phyloP scores from a whole-genome alignment of 2,797 vertebrate species.

The Diceros bicornis region DNA sequence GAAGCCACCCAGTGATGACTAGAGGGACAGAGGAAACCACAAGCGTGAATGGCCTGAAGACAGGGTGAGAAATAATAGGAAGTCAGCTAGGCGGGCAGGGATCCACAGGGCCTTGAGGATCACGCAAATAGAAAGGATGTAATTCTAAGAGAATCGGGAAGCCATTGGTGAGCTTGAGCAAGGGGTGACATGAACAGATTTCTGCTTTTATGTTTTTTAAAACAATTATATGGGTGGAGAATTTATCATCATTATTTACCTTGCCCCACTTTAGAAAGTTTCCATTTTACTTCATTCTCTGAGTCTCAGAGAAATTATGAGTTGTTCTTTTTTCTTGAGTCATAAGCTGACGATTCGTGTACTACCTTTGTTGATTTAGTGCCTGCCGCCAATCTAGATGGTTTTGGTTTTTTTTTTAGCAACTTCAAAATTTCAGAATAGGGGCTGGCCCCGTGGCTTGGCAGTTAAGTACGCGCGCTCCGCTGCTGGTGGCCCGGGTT shows the following conservation, averaged over 20 bases:
- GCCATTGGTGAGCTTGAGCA: neutral
- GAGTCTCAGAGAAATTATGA: conserved; percentile 15
- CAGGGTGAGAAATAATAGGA: neutral
- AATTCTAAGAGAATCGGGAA: neutral
- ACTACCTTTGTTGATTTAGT: neutral
- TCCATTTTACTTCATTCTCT: conserved; percentile 27
- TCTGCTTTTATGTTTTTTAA: neutral
- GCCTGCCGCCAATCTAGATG: conserved; percentile 5
- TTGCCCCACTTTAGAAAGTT: conserved; percentile 12
- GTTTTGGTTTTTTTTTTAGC: neutral
- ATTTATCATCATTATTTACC: neutral
- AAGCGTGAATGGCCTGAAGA: neutral
- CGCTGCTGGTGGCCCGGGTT: too few relatives aligned
- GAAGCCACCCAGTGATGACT: neutral
- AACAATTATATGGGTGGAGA: neutral
- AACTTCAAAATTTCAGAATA: conserved; percentile 25
- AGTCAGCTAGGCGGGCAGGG: neutral
- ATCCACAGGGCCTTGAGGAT: rapidly evolving
- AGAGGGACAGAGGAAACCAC: neutral
- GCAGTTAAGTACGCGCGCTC: too few relatives aligned
- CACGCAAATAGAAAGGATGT: rapidly evolving
- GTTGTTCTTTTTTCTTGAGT: conserved; percentile 34
- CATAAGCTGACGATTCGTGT: neutral
- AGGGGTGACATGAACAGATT: neutral
- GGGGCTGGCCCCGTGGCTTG: too few relatives aligned